phyloP scores from a whole-genome alignment of 2,888 invertebrate genomes.

The Polylopha cassiicola region DNA sequence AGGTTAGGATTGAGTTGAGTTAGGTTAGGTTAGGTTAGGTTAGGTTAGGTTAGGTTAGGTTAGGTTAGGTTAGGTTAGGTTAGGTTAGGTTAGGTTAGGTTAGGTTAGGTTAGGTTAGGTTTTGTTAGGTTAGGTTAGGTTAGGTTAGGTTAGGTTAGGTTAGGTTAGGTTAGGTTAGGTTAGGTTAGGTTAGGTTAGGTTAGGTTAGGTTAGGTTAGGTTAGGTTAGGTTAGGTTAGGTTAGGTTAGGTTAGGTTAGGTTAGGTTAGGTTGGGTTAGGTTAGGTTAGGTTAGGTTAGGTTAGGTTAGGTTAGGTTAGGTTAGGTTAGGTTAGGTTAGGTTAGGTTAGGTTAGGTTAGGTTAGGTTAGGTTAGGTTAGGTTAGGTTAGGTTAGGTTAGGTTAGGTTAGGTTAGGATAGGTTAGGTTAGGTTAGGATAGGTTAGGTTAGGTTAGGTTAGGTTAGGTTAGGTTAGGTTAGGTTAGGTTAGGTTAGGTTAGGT shows the following conservation, averaged over 20 bases:
- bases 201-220: conserved; percentile 10
- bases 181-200: conserved; percentile 11
- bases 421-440: conserved; percentile 19
- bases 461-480: conserved; percentile 19
- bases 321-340: conserved; percentile 20
- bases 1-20: not conserved
- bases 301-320: conserved; percentile 20
- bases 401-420: conserved; percentile 19
- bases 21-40: conserved; percentile 8
- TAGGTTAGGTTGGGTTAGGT: conserved; percentile 18
- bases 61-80: conserved; percentile 7
- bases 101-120: conserved; percentile 11
- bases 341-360: conserved; percentile 21
- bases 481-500: conserved; percentile 20
- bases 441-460: conserved; percentile 20
- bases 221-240: conserved; percentile 11
- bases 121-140: conserved; percentile 16
- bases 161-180: conserved; percentile 12
- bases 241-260: conserved; percentile 17
- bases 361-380: conserved; percentile 18
- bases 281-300: conserved; percentile 20
- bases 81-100: conserved; percentile 7
- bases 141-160: conserved; percentile 13
- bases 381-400: conserved; percentile 13
- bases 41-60: conserved; percentile 7